A percentile compares a stretch with the other conserved stretches of the same genome.
phyloP scores from a whole-genome alignment of 2,113 vertebrate species.

The Pholis gunnellus region DNA sequence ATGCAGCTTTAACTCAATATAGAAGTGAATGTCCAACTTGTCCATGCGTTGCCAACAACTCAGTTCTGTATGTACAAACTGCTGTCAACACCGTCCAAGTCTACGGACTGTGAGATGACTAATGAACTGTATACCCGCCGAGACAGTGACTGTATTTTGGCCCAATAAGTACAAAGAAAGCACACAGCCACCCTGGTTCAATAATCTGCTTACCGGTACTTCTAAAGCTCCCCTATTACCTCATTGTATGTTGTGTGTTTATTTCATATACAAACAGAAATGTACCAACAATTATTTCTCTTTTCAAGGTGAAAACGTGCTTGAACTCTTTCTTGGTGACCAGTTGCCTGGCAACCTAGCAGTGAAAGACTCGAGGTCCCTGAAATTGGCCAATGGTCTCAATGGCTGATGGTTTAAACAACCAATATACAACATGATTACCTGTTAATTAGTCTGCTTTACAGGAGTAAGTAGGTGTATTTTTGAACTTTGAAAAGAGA shows the following conservation, averaged over 20 bases:
- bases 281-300: background rate
- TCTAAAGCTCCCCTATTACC: background rate
- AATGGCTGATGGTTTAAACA: background rate
- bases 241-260: background rate
- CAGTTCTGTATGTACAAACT: background rate
- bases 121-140: background rate
- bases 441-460: background rate
- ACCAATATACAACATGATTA: background rate
- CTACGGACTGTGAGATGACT: background rate
- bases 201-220: background rate
- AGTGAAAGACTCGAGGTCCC: background rate
- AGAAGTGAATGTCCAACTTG: constrained; percentile 19
- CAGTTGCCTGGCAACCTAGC: background rate
- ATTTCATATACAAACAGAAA: background rate
- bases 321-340: background rate
- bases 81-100: constrained; percentile 21
- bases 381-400: background rate
- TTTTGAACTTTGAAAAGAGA: background rate
- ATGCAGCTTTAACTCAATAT: constrained; percentile 16
- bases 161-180: background rate
- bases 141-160: background rate
- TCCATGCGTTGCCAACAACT: constrained; percentile 13
- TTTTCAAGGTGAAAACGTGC: background rate
- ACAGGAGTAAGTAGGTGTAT: background rate
- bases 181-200: background rate